Evolutionary conservation across 2,797 vertebrate species (phyloP), one percentile per base, ranked within the genome.

Genomic region (Gymnoscopelus microlampas): DNA sequence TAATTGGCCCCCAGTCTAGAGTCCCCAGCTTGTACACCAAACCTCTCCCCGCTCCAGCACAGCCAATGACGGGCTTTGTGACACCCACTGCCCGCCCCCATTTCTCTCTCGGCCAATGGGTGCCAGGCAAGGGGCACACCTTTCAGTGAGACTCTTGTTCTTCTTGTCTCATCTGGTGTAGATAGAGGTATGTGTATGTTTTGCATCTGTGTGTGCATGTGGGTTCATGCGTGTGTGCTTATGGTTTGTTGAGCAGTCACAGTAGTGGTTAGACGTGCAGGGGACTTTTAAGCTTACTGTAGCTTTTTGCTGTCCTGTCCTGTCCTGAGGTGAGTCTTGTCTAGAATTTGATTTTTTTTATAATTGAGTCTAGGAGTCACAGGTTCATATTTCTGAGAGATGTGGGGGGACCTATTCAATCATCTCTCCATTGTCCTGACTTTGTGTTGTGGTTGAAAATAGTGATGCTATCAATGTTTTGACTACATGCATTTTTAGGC

Each of bases 301-400:
- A 44, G 39, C 39, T 78, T 68, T 85, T 87, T 87, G 74, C 83
- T 79, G 7, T 44, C 32, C 44, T 63, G 54, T 71, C 26, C 77
- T 56, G 66, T n/a, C 81, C 70, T 79, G 79, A 90, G 92, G 93
- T 93, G 86, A 93, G 93, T 92, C 56, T 63, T 65, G 61, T 71
- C 57, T 44, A 66, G 74, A 58, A 15, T 74, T 79, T 67, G 76
- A 60, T 70, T 61, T 75, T 35, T 70, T 68, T 63, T 53, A 4
- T 19, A 71, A 47, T 50, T 58, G 51, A 61, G 53, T 54, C 67
- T 13, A 44, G 14, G 14, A 8, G 14, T 68, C 26, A 8, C 9
- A 13, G 49, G 10, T 72, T 71, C 68, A 39, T 51, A 64, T 55
- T 19, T 48, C 7, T 39, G 5, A 60, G 49, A 44, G 58, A 15